Base-by-base conservation (phyloP, 2,888 invertebrate species). In the Agrochola litura region DNA sequence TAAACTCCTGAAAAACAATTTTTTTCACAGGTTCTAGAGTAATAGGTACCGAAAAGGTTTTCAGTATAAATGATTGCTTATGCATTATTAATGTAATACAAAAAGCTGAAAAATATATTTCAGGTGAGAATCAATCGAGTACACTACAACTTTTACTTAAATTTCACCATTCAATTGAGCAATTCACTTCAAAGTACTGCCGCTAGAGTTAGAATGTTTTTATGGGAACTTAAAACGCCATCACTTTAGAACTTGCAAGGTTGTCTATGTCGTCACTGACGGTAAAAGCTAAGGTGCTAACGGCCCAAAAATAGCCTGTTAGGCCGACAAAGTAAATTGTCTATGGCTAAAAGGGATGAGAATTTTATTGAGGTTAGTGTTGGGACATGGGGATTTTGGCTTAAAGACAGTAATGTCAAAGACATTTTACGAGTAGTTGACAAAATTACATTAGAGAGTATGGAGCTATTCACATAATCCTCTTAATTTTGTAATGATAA, bases 301-400 rank as follows among this genome's bases (percentile, higher is more conserved):
- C 46, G 22, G n/a, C 58, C 65, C 68, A 75, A 81, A 80, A 81
- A 75, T 69, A 85, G 85, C 3, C 49, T 65, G 49, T 8, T 25
- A 60, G 49, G 22, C 81, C 85, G 81, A 85, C 76, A 85, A 74
- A 85, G 85, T 16, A 49, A 81, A 68, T 81, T 71, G 49, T 71
- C 61, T 84, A 61, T 83, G 70, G 25, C 37, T 64, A 46, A 19
- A 43, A 76, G 58, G 12, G 54, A 56, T 25, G 37, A 25, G 22
- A 49, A 80, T 46, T 70, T 10, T 37, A 37, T 41, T 63, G 8
- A n/a, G 1, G n/a, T n/a, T 49, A 46, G 60, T 41, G 56, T 30
- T 43, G 30, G 30, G 76, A 14, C n/a, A 43, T 54, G 54, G 37
- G 37, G 37, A 56, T 67, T 71, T 49, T 37, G 3, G n/a, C 8